Evolutionary conservation across 1,140 invertebrate species (phyloP).

Genomic region (Aporrectodea caliginosa): DNA sequence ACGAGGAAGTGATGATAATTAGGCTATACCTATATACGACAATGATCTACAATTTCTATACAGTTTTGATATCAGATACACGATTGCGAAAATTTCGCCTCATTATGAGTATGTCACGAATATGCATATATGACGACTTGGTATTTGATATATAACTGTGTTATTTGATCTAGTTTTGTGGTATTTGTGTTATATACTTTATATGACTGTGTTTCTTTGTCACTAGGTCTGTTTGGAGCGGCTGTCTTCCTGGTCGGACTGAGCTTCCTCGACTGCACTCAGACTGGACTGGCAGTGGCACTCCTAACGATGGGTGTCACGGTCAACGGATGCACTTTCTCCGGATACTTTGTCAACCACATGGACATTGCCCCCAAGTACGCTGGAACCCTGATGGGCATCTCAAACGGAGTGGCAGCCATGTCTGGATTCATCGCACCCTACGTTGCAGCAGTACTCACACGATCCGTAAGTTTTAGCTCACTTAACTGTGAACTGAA

Average conservation of each 20-base stretch:
- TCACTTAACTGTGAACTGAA: too few relatives aligned
- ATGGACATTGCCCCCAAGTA: slow-evolving; percentile 85
- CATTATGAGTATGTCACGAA: too few relatives aligned
- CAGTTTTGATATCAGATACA: too few relatives aligned
- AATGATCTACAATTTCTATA: too few relatives aligned
- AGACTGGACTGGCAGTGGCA: slow-evolving; percentile 69
- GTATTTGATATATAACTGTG: too few relatives aligned
- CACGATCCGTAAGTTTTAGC: slow-evolving; percentile 45
- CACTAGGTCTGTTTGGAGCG: slow-evolving; percentile 36
- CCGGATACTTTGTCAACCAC: slow-evolving; percentile 81
- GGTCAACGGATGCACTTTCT: slow-evolving; percentile 76
- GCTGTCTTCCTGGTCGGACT: slow-evolving; percentile 49
- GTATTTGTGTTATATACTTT: too few relatives aligned
- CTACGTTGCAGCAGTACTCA: slow-evolving; percentile 47
- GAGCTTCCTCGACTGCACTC: slow-evolving; percentile 51
- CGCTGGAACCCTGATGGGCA: slow-evolving; percentile 64
- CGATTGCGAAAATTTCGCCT: too few relatives aligned
- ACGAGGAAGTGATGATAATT: too few relatives aligned
- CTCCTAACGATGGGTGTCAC: slow-evolving; percentile 72
- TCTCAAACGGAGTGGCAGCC: slow-evolving; percentile 52
- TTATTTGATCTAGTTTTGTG: too few relatives aligned
- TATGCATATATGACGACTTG: too few relatives aligned
- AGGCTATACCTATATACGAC: too few relatives aligned
- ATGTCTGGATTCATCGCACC: slow-evolving; percentile 54
- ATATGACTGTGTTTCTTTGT: too few relatives aligned